Evolutionary conservation across 2,888 invertebrate species (phyloP).

Genomic region (Phymatocera aterrima): DNA sequence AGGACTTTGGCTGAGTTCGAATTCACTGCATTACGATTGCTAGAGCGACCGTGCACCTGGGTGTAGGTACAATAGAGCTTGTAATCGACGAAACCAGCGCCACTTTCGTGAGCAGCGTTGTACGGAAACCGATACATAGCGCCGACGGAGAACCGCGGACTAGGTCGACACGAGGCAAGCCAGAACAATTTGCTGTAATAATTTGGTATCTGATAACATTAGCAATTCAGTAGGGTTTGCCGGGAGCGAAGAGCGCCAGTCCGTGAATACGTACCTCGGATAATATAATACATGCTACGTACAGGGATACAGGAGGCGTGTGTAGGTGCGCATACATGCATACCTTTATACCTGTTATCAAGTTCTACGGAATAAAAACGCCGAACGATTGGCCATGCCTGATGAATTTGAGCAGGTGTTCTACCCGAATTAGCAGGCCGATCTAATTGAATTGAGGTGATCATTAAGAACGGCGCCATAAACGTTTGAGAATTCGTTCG

Average conservation of each 20-base stretch:
- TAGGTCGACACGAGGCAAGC: conserved; percentile 58
- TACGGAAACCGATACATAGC: conserved; percentile 41
- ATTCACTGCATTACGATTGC: conserved; percentile 68
- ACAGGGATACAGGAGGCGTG: too few species aligned
- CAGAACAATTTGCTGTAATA: conserved; percentile 69
- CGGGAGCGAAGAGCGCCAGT: conserved; percentile 8
- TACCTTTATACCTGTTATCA: too few species aligned
- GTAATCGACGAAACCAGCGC: not conserved
- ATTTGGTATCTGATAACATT: conserved; percentile 71
- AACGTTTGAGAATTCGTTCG: not conserved
- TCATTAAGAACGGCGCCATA: not conserved
- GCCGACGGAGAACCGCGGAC: too few species aligned
- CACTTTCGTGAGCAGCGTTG: not conserved
- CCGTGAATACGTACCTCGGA: not conserved
- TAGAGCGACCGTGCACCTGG: conserved; percentile 64
- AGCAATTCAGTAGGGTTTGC: conserved; percentile 59
- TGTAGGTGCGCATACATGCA: too few species aligned
- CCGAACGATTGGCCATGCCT: too few species aligned
- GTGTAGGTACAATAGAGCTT: conserved; percentile 51
- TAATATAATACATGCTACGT: too few species aligned
- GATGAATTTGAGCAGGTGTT: too few species aligned
- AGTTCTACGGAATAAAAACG: too few species aligned
- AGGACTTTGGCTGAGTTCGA: conserved; percentile 64
- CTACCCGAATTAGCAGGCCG: too few species aligned
- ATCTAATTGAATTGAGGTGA: not conserved